A percentile compares a stretch with the other conserved stretches of the same genome.
Evolutionary conservation across 1,140 invertebrate genomes (phyloP).

Genomic region (Eupristina koningsbergeri): DNA sequence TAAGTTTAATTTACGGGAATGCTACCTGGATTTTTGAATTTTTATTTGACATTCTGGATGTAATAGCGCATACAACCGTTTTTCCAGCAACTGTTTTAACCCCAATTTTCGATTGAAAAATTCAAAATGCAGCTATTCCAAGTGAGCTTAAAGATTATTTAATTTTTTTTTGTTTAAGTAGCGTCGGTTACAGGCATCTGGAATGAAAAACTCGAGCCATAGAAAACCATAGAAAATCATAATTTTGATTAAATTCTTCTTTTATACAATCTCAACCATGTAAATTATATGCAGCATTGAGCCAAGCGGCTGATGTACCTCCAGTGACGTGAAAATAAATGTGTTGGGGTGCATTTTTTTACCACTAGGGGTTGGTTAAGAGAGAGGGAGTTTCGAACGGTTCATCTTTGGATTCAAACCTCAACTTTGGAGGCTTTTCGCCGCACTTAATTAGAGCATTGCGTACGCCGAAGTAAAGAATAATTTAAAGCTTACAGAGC

Average conservation of each 20-base stretch:
- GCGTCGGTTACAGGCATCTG: too few species aligned
- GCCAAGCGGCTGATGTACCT: neutral
- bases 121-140: too few species aligned
- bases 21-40: too few species aligned
- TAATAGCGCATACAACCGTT: too few species aligned
- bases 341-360: neutral
- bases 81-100: too few species aligned
- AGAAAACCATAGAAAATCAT: neutral
- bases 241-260: neutral
- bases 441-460: slow-evolving; percentile 49
- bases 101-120: too few species aligned
- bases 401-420: slow-evolving; percentile 47
- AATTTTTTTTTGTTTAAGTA: too few species aligned
- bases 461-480: slow-evolving; percentile 15
- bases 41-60: too few species aligned
- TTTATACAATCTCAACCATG: neutral
- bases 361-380: neutral
- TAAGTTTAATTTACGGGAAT: too few species aligned
- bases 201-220: too few species aligned
- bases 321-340: neutral
- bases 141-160: too few species aligned
- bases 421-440: slow-evolving; percentile 34
- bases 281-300: neutral
- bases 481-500: slow-evolving; percentile 40
- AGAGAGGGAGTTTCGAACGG: neutral